These are phyloP conservation scores for Oceanodroma leucorhoa DNA, from an alignment of 2,797 vertebrate genomes.

Conservation along the genomic window DNA sequence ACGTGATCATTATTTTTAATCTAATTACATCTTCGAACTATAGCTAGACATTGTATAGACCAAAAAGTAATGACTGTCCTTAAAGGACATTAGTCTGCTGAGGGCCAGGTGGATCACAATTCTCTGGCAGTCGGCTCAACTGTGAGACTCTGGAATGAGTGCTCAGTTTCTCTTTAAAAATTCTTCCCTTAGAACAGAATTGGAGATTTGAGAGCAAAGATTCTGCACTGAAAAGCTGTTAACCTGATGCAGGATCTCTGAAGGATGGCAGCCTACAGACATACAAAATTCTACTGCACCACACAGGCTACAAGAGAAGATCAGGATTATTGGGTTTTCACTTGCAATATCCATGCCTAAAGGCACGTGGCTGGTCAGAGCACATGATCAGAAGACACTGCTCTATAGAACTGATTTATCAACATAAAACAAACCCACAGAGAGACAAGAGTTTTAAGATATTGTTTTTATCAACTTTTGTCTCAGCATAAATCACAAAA, in stretches of 20 bases:
- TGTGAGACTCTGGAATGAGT: neutral
- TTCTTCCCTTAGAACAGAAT: neutral
- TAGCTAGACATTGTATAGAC: neutral
- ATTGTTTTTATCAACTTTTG: neutral
- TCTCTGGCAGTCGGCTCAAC: rapidly evolving
- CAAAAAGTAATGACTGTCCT: neutral
- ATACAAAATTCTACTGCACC: neutral
- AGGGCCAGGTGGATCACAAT: neutral
- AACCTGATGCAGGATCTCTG: neutral
- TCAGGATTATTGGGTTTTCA: neutral
- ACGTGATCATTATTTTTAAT: neutral
- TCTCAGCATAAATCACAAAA: neutral
- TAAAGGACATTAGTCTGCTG: neutral
- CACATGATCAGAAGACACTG: neutral
- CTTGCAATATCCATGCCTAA: neutral
- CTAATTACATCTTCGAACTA: neutral
- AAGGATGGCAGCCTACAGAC: neutral
- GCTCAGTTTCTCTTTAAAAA: neutral
- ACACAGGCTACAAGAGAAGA: neutral
- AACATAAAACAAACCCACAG: neutral
- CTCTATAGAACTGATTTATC: neutral
- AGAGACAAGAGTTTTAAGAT: neutral
- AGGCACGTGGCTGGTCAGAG: neutral
- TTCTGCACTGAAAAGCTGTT: neutral
- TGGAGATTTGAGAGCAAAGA: neutral